Evolutionary conservation across 2,888 invertebrate species (phyloP).

Genomic region (Odontocolon sp.): DNA sequence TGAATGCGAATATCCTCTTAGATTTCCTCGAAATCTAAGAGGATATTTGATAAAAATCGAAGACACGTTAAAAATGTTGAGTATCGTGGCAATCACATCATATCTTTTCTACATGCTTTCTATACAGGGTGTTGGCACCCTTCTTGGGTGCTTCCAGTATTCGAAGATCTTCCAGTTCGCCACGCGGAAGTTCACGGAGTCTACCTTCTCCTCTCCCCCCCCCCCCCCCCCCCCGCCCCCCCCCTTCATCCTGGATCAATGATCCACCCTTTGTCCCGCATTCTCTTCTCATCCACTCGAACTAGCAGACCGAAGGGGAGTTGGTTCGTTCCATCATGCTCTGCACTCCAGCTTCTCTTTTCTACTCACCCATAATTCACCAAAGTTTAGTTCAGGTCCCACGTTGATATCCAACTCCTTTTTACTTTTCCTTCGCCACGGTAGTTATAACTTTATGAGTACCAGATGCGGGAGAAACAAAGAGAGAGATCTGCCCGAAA

Average conservation of each 20-base stretch:
- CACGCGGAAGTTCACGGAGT: conserved; percentile 35
- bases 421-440: conserved; percentile 22
- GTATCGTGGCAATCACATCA: too few relatives aligned
- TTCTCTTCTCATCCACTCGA: conserved; percentile 28
- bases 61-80: too few relatives aligned
- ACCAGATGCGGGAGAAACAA: conserved; percentile 26
- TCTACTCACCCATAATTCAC: conserved; percentile 56
- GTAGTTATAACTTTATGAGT: conserved; percentile 55
- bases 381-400: conserved; percentile 49
- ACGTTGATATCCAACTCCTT: conserved; percentile 30
- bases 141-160: conserved; percentile 14
- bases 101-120: conserved; percentile 8
- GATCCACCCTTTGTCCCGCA: conserved; percentile 43
- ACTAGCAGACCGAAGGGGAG: not conserved
- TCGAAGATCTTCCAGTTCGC: conserved; percentile 42
- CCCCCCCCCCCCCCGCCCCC: too few relatives aligned
- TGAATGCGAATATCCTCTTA: too few relatives aligned
- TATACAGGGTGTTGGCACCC: conserved; percentile 12
- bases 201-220: conserved; percentile 13
- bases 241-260: conserved; percentile 53
- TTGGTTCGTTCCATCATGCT: conserved; percentile 23
- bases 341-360: conserved; percentile 19
- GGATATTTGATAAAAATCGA: too few relatives aligned
- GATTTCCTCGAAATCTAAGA: too few relatives aligned
- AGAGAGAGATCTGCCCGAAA: conserved; percentile 17